Base-by-base conservation (phyloP, 2,113 vertebrate genomes). In the Cyprinodon brontotheroides region DNA sequence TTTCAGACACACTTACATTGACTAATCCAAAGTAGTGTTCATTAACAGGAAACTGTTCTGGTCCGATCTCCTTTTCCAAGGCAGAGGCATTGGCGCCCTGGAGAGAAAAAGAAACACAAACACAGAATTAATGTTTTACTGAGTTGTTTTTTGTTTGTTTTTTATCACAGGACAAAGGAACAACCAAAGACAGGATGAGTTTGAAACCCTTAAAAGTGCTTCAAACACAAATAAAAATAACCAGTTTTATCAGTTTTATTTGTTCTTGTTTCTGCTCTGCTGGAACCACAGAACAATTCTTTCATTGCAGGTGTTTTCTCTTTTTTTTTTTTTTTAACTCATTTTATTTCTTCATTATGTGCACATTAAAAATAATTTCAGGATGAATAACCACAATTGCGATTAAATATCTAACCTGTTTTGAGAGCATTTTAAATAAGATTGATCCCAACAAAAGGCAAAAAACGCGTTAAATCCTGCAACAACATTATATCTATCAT, bases 31-130 rank as follows among this genome's bases (percentile, higher is more conserved):
- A 97, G 93, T 97, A 98, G 94, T 97, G 96, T 72, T 98, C 96
- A 83, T 98, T 97, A 81, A 96, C 95, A 71, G 96, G 96, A 92
- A 98, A 97, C 93, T 98, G 96, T 84, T 97, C 96, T 71, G 96
- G 96, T 95, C 96, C 96, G 91, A 98, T 98, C 93, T 98, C 96
- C 95, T 98, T 98, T 95, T 98, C 96, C 96, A 98, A 96, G 94
- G 96, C 96, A 89, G 96, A 98, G 94, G 96, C 96, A 97, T 97
- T 98, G 94, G 95, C 94, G 96, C 96, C 96, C 96, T 98, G 78
- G 0, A 41, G 57, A 9, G 39, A 3, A 17, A 8, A 36, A 68
- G 12, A 48, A 22, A 61, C 38, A 3, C 38, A 3, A 53, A 4
- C 70, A 81, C n/a, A 41, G 3, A 47, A 59, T 64, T 22, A 17